Conservation (phyloP, 2,797 vertebrate species). For the Aphelocoma californica region DNA sequence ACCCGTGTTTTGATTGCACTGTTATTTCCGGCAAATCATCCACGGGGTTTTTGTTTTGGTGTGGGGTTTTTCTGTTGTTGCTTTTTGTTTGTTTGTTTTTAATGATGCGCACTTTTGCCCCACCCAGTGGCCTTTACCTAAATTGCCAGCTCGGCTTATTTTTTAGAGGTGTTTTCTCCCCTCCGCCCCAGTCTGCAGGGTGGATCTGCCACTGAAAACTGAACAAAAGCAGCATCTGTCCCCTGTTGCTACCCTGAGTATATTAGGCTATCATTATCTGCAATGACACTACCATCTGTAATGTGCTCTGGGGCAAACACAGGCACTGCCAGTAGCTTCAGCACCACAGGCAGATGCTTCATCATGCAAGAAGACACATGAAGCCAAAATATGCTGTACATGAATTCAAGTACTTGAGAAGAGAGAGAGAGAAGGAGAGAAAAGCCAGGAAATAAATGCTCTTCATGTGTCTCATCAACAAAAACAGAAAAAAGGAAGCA, state of each 20-base stretch:
- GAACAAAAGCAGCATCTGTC: conserved; percentile 51
- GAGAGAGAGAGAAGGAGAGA: not conserved
- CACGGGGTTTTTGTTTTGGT: not conserved
- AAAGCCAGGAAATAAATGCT: conserved; percentile 4
- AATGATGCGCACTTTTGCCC: conserved; percentile 57
- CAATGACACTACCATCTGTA: conserved; percentile 60
- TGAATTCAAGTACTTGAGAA: not conserved
- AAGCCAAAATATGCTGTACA: conserved; percentile 11
- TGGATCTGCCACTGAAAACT: not conserved
- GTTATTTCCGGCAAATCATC: not conserved
- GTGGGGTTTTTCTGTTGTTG: too few relatives aligned
- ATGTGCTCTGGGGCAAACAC: conserved; percentile 52
- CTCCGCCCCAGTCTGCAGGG: not conserved
- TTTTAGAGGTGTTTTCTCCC: not conserved
- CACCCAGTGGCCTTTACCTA: conserved; percentile 58
- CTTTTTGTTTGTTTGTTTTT: not conserved
- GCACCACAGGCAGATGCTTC: conserved; percentile 42
- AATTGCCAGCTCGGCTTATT: not conserved
- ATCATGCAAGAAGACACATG: conserved; percentile 12
- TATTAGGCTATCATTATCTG: conserved; percentile 32
- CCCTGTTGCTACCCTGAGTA: conserved; percentile 7
- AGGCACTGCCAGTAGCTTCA: conserved; percentile 22
- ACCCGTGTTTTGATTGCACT: not conserved
- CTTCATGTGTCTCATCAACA: not conserved
- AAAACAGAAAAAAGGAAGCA: conserved; percentile 10